These are phyloP conservation scores for Diplodus sargus DNA, from an alignment of 2,797 vertebrate species.

Conservation along the genomic window DNA sequence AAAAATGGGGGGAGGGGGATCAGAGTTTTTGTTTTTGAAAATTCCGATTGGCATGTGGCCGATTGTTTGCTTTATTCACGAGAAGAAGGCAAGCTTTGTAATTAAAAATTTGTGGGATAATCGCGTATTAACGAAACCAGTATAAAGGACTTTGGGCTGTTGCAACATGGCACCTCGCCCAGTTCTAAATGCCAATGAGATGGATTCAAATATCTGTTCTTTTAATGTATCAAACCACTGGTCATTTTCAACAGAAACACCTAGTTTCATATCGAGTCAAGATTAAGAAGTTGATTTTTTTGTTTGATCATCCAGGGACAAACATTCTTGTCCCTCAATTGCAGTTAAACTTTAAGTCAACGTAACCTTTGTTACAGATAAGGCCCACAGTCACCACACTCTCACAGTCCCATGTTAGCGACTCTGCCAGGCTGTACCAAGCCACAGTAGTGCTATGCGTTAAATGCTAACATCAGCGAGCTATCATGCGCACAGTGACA, in stretches of 20 bases:
- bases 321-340: too few relatives aligned
- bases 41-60: conserved; percentile 2
- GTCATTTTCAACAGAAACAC: neutral
- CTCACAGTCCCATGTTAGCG: neutral
- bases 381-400: neutral
- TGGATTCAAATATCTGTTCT: neutral
- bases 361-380: neutral
- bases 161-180: neutral
- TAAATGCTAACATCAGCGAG: too few relatives aligned
- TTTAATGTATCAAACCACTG: conserved; percentile 1
- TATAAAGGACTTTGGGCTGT: neutral
- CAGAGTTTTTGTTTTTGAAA: conserved; percentile 11
- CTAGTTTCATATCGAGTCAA: neutral
- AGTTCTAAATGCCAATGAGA: conserved; percentile 4
- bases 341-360: neutral
- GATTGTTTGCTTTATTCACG: neutral
- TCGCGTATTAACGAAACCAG: neutral
- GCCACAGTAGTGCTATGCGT: too few relatives aligned
- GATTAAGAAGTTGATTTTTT: neutral
- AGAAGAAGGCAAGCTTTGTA: neutral
- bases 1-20: neutral
- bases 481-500: too few relatives aligned
- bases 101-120: neutral
- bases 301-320: neutral
- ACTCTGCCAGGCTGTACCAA: neutral